Base-by-base conservation (phyloP, 2,113 vertebrate genomes). In the Pomatorhinus ruficollis region DNA sequence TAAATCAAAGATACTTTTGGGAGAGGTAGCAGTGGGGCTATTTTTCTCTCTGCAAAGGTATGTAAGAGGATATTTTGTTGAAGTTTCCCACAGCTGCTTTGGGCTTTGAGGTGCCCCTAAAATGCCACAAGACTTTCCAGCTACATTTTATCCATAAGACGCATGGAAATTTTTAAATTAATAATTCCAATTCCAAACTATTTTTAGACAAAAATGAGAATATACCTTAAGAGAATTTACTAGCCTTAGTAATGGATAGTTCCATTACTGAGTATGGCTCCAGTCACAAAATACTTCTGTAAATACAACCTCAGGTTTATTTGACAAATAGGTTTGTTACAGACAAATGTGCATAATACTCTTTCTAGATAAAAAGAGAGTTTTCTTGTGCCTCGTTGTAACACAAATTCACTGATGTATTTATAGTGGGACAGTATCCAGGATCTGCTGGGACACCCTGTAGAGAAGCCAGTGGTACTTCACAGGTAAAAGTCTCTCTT, bases 391-490 rank as follows among this genome's bases (percentile, higher is more conserved):
- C 30, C 35, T 95, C 11, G 3, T 50, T 92, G 68, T 96, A 75
- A 96, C 63, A 44, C 8, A 23, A 47, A 69, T 17, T 63, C 7
- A 33, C 64, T 87, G 25, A 7, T 94, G 0, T 91, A 7, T 75
- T 98, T 98, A 35, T 97, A 99, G 99, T 99, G 99, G 99, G 99
- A 99, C 97, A 99, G 98, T 95, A 99, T 99, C 97, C 99, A 99
- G 96, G 99, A 99, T 71, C 98, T 99, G 71, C 97, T 99, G 71
- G 99, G 99, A 69, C 99, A 99, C 79, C 99, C 99, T 14, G 98
- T 99, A 98, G 99, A 99, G 85, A 99, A 99, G 89, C 99, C 99
- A 35, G 99, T 99, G 37, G 99, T 99, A 87, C 99, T 99, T 66
- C 99, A 99, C 97, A 99, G 99, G 99, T 99, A 93, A 98, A 92